These are phyloP conservation scores for Rhegmatorhina hoffmannsi DNA, from an alignment of 2,113 vertebrate species.

Conservation along the genomic window DNA sequence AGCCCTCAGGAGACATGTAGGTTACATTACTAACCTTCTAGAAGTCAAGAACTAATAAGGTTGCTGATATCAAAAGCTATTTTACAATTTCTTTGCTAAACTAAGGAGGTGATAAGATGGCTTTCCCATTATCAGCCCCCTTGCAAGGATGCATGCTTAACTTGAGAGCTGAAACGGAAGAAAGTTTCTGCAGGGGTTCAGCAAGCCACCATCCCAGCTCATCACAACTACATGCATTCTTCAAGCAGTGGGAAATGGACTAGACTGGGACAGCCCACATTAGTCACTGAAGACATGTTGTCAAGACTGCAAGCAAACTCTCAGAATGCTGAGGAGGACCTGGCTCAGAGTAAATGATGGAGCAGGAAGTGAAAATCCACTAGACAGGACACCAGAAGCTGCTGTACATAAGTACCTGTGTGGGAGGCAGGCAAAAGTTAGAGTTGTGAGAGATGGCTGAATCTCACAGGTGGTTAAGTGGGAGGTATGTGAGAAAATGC, in stretches of 20 bases:
- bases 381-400: neutral
- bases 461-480: neutral
- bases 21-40: neutral
- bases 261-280: neutral
- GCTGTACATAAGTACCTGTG: neutral
- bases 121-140: neutral
- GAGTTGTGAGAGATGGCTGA: neutral
- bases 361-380: neutral
- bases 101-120: neutral
- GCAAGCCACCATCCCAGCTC: neutral
- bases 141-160: neutral
- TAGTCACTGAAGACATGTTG: neutral
- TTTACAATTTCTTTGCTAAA: neutral
- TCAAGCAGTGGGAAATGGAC: neutral
- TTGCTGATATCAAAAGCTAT: neutral
- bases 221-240: fast-evolving
- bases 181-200: neutral
- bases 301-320: neutral
- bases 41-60: neutral
- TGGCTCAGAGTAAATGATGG: neutral
- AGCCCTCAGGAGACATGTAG: neutral
- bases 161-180: neutral
- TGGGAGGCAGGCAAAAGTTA: neutral
- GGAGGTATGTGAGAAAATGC: neutral
- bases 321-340: neutral